A percentile compares a stretch with the other conserved stretches of the same genome.
Conservation (phyloP, 2,888 invertebrate genomes). For the Monochamus alternatus region DNA sequence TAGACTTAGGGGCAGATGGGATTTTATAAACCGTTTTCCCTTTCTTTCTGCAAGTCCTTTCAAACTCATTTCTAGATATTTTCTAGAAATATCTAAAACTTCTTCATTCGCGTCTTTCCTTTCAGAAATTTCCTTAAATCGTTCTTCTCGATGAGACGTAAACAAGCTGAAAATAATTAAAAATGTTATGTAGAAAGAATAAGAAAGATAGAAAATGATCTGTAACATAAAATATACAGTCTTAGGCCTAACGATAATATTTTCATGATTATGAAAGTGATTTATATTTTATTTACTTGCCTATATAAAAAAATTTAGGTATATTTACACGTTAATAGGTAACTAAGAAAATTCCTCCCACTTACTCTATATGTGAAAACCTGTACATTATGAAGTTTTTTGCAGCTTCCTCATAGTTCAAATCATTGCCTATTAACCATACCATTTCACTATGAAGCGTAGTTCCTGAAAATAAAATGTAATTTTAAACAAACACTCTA, state of each 20-base stretch:
- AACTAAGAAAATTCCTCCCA: too few species aligned
- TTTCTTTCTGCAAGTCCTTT: conserved; percentile 20
- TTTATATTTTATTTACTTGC: too few species aligned
- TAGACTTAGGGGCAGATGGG: conserved; percentile 83
- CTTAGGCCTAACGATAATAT: too few species aligned
- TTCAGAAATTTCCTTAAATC: conserved; percentile 2
- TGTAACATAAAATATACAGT: too few species aligned
- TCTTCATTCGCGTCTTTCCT: neutral
- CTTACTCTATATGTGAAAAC: conserved; percentile 85
- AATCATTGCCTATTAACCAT: conserved; percentile 66
- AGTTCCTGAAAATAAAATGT: conserved; percentile 35
- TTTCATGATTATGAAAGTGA: too few species aligned
- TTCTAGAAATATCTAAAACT: neutral
- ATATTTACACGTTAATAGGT: too few species aligned
- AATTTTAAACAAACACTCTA: too few species aligned
- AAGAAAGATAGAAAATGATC: neutral
- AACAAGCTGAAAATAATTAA: neutral
- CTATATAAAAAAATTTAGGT: too few species aligned
- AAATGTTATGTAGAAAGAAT: neutral
- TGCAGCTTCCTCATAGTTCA: conserved; percentile 76
- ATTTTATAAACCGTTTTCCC: conserved; percentile 57
- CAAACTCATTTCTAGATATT: conserved; percentile 5
- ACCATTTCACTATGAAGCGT: conserved; percentile 76
- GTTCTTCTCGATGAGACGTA: neutral
- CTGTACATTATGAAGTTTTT: conserved; percentile 72